Base-by-base conservation (phyloP, 2,888 invertebrate species). In the Charanyca ferruginea region DNA sequence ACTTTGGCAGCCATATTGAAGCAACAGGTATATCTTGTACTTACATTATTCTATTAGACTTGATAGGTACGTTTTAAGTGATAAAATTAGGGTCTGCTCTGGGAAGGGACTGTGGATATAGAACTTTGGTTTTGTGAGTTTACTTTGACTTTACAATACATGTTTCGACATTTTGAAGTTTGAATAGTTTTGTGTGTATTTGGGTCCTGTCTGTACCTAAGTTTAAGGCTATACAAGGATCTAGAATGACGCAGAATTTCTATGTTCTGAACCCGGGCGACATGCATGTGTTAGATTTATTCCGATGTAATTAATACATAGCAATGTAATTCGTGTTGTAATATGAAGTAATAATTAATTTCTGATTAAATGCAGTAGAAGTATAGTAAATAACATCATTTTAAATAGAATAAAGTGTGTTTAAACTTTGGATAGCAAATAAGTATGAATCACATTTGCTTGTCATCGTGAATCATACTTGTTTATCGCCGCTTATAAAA, bases 1-100 rank as follows among this genome's bases (percentile, higher is more conserved):
- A 85, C 85, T 85, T 83, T 70, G 79, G 65, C 71, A 58, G 72
- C 69, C 73, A 77, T 67, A 65, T 77, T 79, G 74, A 49, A 74
- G 84, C 83, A 82, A 87, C 87, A 86, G 83, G 87, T 85, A 79
- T 57, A 71, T 79, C 71, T 72, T 66, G 67, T 73, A 83, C 67
- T 63, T 73, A 68, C 72, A 66, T 73, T 78, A 81, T 81, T 80
- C 71, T 80, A 68, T 80, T 72, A 68, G 49, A 65, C 55, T 63
- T 65, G 58, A 61, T 72, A 83, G 72, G 66, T 76, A 70, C 55
- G 67, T 48, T 64, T 65, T 66, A 62, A 68, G 65, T 68, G 61
- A 75, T 51, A 51, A 75, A 59, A 68, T 77, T 71, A 60, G 23
- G 38, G 18, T 44, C 18, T 32, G 53, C 63, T 75, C 59, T 45